Evolutionary conservation across 2,888 invertebrate genomes (phyloP).

Genomic region (Torymus texanus): DNA sequence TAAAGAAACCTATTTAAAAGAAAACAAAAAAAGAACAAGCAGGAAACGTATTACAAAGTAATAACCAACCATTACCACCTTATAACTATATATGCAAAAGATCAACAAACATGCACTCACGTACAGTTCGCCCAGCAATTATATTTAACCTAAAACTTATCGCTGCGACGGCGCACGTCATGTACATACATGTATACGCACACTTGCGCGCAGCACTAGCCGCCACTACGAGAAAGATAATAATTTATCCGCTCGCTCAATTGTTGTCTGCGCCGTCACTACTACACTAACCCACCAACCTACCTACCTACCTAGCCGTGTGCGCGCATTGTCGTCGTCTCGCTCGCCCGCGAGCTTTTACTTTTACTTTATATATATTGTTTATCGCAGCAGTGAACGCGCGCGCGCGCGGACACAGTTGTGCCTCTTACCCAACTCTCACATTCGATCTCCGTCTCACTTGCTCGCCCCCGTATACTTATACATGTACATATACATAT

Average conservation of each 20-base stretch:
- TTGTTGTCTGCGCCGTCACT: conserved; percentile 18
- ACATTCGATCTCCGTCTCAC: no score
- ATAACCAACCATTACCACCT: no score
- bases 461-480: no score
- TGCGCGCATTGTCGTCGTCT: conserved; percentile 11
- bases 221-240: conserved; percentile 5
- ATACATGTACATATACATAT: no score
- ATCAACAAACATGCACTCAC: no score
- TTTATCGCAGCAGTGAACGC: not conserved
- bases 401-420: not conserved
- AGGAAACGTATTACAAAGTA: no score
- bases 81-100: no score
- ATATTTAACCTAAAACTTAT: conserved; percentile 41
- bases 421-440: no score
- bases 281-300: not conserved
- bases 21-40: no score
- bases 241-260: conserved; percentile 28
- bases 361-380: conserved; percentile 4
- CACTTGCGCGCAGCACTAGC: no score
- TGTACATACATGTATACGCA: not conserved
- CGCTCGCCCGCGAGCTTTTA: not conserved
- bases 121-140: not conserved
- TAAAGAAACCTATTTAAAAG: no score
- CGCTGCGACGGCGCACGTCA: conserved; percentile 12
- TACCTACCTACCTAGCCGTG: not conserved